These are phyloP conservation scores for Pontoporia blainvillei DNA, from an alignment of 2,113 vertebrate genomes.

Conservation along the genomic window DNA sequence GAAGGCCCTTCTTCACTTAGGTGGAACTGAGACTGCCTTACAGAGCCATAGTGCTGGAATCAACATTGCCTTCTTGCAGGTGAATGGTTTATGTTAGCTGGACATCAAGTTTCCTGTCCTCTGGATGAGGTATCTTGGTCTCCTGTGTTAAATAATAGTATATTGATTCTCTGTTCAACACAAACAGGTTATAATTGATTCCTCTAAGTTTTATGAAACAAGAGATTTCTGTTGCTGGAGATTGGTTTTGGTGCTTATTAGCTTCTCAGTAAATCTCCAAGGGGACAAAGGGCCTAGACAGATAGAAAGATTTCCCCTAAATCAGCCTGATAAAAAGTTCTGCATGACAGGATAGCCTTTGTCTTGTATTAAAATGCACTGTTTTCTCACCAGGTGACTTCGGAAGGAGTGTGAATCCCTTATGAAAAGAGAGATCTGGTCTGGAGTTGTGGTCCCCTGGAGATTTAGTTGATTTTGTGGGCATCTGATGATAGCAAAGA, in stretches of 20 bases:
- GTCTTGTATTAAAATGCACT: neutral
- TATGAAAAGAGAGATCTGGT: neutral
- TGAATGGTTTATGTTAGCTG: neutral
- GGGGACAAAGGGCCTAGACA: neutral
- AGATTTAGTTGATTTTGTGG: neutral
- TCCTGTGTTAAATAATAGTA: conserved; percentile 42
- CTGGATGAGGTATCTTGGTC: conserved; percentile 16
- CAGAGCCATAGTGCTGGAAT: neutral
- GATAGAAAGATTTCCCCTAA: conserved; percentile 15
- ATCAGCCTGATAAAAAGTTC: conserved; percentile 31
- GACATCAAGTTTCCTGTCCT: neutral
- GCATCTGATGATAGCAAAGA: neutral
- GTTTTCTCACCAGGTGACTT: neutral
- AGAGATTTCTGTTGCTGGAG: conserved; percentile 60
- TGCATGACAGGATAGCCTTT: neutral
- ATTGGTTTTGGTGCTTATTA: conserved; percentile 69
- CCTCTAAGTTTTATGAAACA: conserved; percentile 55
- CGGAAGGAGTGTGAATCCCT: neutral
- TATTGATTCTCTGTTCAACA: conserved; percentile 45
- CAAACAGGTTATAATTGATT: conserved; percentile 41
- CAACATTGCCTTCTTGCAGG: neutral
- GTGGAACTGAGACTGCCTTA: neutral
- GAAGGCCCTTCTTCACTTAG: neutral
- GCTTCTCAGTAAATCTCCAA: conserved; percentile 51
- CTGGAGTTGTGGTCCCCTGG: neutral